phyloP scores from a whole-genome alignment of 2,888 invertebrate genomes.

The Pherbina coryleti region DNA sequence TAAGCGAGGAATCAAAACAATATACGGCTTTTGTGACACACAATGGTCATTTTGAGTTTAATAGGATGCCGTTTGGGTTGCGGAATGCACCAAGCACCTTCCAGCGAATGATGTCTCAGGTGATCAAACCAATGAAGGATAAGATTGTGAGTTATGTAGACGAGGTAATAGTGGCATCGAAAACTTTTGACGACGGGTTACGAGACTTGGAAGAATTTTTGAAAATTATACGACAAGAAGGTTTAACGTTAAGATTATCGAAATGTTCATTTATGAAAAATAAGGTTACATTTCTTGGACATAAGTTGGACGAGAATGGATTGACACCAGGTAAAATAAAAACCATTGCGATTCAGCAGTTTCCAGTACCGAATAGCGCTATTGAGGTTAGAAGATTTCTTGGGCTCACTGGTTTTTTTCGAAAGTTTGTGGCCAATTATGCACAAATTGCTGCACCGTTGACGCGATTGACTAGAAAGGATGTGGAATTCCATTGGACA shows the following conservation, averaged over 20 bases:
- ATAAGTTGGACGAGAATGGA: too few species aligned
- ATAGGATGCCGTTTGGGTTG: constrained; percentile 65
- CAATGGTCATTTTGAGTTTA: constrained; percentile 60
- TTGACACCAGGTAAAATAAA: too few species aligned
- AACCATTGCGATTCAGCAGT: not conserved
- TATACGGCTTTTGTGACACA: constrained; percentile 38
- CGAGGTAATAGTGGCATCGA: constrained; percentile 9
- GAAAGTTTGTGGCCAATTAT: not conserved
- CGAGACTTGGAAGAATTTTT: too few species aligned
- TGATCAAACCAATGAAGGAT: not conserved
- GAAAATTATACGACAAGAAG: constrained; percentile 29
- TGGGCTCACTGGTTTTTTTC: not conserved
- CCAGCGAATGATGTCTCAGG: constrained; percentile 51
- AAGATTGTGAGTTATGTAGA: constrained; percentile 21
- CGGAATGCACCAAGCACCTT: constrained; percentile 63
- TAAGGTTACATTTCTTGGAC: not conserved
- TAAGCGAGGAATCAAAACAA: too few species aligned
- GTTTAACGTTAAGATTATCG: not conserved
- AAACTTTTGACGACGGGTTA: too few species aligned
- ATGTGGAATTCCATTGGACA: too few species aligned
- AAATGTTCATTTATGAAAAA: not conserved
- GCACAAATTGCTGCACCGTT: constrained; percentile 17
- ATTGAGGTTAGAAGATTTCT: not conserved
- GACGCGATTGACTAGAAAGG: not conserved
- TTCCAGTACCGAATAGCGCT: not conserved